These are phyloP conservation scores for Bufotes viridis DNA, from an alignment of 2,797 vertebrate species.

Conservation along the genomic window DNA sequence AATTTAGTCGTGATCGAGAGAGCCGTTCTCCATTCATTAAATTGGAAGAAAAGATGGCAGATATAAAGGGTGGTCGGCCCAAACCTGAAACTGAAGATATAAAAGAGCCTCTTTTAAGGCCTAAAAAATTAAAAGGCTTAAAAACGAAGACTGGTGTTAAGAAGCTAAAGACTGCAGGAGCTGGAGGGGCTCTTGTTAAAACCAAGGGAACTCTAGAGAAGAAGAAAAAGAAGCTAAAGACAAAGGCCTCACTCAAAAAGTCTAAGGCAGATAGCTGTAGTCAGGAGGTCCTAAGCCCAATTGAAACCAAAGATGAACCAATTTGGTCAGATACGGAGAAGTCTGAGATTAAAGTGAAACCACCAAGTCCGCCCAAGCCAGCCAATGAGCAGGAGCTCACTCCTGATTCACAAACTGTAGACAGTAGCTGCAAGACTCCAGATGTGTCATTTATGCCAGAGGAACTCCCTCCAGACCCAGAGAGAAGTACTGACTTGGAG, in stretches of 20 bases:
- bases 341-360: constrained; percentile 63
- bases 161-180: constrained; percentile 65
- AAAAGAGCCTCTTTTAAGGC: constrained; percentile 65
- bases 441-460: constrained; percentile 85
- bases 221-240: constrained; percentile 69
- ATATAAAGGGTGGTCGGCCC: constrained; percentile 54
- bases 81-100: constrained; percentile 62
- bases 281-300: constrained; percentile 64
- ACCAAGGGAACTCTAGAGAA: constrained; percentile 69
- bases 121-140: constrained; percentile 72
- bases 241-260: constrained; percentile 71
- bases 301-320: constrained; percentile 76
- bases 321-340: constrained; percentile 73
- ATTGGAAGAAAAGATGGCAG: constrained; percentile 76
- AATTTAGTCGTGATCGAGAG: constrained; percentile 91
- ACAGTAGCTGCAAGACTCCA: constrained; percentile 92
- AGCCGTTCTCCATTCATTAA: constrained; percentile 92
- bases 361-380: constrained; percentile 62
- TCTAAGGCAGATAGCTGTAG: constrained; percentile 77
- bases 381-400: constrained; percentile 83
- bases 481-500: constrained; percentile 66
- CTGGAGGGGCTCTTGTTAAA: constrained; percentile 45
- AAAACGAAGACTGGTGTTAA: constrained; percentile 72
- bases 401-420: constrained; percentile 91
- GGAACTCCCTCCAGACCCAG: constrained; percentile 72